A percentile compares a stretch with the other conserved stretches of the same genome.
These are phyloP conservation scores for Peromyscus attwateri DNA, from an alignment of 2,797 vertebrate species.

Conservation along the genomic window DNA sequence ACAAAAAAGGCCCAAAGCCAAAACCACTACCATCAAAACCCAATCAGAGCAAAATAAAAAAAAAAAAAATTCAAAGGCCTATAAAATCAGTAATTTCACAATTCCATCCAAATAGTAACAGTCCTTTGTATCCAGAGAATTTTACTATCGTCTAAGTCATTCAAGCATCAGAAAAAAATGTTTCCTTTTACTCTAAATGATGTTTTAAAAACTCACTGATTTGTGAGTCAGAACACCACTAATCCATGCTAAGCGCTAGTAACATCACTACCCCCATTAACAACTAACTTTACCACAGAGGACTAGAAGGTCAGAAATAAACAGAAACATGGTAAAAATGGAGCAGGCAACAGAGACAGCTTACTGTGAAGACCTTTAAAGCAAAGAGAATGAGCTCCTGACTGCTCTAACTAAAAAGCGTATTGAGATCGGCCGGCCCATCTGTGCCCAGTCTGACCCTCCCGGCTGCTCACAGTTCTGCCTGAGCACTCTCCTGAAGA, in stretches of 20 bases:
- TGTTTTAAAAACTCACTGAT: slow-evolving; percentile 5
- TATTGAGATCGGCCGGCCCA: not conserved
- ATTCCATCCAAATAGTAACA: not conserved
- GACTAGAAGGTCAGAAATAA: slow-evolving; percentile 5
- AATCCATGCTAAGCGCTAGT: slow-evolving; percentile 40
- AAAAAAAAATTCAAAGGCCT: not conserved
- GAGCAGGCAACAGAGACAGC: not conserved
- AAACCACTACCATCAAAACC: not conserved
- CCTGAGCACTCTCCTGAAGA: not conserved
- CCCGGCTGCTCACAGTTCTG: not conserved
- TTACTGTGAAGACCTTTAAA: slow-evolving; percentile 53
- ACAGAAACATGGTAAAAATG: slow-evolving; percentile 17
- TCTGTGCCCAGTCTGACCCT: not conserved
- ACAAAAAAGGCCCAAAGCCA: not conserved
- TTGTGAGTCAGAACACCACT: slow-evolving; percentile 39
- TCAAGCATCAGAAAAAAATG: slow-evolving; percentile 23
- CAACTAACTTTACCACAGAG: not conserved
- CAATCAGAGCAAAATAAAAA: not conserved
- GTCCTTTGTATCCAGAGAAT: not conserved
- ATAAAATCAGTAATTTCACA: slow-evolving; percentile 32
- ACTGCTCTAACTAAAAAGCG: slow-evolving; percentile 14
- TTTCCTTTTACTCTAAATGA: slow-evolving; percentile 33
- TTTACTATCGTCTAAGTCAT: not conserved
- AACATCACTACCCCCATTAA: not conserved
- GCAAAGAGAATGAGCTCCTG: slow-evolving; percentile 21